Evolutionary conservation across 1,140 invertebrate species (phyloP).

Genomic region (Subanguina moxae): DNA sequence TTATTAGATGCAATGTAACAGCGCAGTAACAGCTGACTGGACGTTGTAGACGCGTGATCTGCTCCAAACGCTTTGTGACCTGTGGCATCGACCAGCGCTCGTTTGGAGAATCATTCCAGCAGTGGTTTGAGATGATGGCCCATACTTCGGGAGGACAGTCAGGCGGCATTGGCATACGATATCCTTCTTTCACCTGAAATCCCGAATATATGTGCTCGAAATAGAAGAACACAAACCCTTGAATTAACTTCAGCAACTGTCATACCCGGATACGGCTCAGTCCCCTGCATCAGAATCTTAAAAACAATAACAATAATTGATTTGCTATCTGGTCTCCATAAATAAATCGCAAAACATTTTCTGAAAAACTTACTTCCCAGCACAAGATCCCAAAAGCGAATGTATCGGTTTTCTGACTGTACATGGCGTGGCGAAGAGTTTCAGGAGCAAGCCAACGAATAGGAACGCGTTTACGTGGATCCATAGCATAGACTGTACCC

Average conservation of each 20-base stretch:
- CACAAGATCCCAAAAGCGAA: conserved; percentile 27
- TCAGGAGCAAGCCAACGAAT: conserved; percentile 39
- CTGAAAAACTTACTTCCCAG: conserved; percentile 11
- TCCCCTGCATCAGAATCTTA: conserved; percentile 21
- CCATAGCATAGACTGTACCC: conserved; percentile 21
- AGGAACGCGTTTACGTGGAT: conserved; percentile 9
- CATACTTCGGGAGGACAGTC: conserved; percentile 15
- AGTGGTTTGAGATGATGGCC: conserved; percentile 22
- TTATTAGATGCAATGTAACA: too few species aligned
- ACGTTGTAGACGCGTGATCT: not conserved
- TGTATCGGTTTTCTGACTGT: conserved; percentile 31
- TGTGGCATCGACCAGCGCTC: conserved; percentile 27
- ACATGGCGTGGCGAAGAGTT: conserved; percentile 19
- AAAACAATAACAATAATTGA: too few species aligned
- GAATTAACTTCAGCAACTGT: conserved; percentile 7
- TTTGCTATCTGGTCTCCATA: too few species aligned
- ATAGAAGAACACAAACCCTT: conserved; percentile 15
- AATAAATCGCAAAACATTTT: too few species aligned
- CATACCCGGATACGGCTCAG: conserved; percentile 27
- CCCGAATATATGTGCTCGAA: not conserved
- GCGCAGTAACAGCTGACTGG: too few species aligned
- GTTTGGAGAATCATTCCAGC: conserved; percentile 29
- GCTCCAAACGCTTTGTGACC: conserved; percentile 5
- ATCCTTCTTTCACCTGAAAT: conserved; percentile 19
- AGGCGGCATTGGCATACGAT: conserved; percentile 20